A percentile compares a stretch with the other conserved stretches of the same genome.
Conservation (phyloP, 2,113 vertebrate species). For the Oenanthe melanoleuca region DNA sequence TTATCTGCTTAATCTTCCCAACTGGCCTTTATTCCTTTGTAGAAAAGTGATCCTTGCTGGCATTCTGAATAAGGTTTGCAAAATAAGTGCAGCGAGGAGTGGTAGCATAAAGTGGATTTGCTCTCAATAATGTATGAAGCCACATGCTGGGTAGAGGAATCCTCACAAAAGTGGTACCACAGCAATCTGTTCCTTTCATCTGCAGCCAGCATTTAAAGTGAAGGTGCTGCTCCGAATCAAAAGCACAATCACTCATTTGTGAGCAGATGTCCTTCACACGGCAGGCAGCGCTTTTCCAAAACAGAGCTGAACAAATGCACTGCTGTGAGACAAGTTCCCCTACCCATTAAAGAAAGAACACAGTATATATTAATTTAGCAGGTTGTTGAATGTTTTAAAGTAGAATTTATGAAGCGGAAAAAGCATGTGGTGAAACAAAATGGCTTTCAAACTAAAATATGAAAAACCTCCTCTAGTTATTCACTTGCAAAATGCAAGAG, state of each 20-base stretch:
- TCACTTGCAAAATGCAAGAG: constrained; percentile 9
- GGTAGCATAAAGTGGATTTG: constrained; percentile 74
- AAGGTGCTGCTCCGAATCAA: constrained; percentile 77
- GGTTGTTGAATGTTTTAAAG: constrained; percentile 73
- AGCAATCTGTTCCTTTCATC: constrained; percentile 80
- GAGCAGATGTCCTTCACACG: constrained; percentile 74
- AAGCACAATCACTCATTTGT: constrained; percentile 82
- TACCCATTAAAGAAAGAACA: constrained; percentile 58
- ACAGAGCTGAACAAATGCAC: constrained; percentile 65
- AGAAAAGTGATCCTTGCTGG: constrained; percentile 65
- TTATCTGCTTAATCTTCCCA: constrained; percentile 73
- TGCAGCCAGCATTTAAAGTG: constrained; percentile 63
- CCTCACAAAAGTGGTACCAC: constrained; percentile 74
- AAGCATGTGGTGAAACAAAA: constrained; percentile 65
- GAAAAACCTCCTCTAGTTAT: constrained; percentile 13
- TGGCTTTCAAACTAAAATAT: constrained; percentile 53
- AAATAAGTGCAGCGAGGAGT: constrained; percentile 52
- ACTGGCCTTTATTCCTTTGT: constrained; percentile 41
- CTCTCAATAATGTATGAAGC: constrained; percentile 75
- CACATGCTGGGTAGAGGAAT: constrained; percentile 69
- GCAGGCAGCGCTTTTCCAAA: constrained; percentile 53
- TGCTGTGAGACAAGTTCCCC: constrained; percentile 67
- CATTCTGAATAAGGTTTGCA: constrained; percentile 66
- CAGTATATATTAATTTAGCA: constrained; percentile 75
- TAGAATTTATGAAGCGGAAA: constrained; percentile 67